These are phyloP conservation scores for Pachycephala philippinensis DNA, from an alignment of 2,113 vertebrate genomes.

Conservation along the genomic window DNA sequence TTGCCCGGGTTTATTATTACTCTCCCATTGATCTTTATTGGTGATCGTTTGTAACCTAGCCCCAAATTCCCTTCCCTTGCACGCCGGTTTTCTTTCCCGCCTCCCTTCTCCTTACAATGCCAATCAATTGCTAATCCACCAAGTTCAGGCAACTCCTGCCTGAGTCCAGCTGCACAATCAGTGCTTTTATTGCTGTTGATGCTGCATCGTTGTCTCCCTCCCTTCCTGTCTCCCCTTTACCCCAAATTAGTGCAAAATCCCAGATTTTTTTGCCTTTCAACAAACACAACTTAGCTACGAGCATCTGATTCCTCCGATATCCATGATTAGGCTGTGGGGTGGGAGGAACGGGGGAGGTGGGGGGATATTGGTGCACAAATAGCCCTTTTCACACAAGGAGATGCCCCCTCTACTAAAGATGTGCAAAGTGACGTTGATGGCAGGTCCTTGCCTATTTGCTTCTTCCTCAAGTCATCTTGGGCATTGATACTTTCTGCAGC, in stretches of 20 bases:
- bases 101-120: background rate
- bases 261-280: background rate
- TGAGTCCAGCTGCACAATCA: slow-evolving; percentile 16
- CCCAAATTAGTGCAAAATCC: background rate
- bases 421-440: background rate
- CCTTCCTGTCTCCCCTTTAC: background rate
- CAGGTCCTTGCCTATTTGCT: background rate
- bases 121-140: slow-evolving; percentile 1
- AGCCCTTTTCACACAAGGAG: background rate
- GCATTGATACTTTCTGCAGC: background rate
- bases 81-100: background rate
- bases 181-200: slow-evolving; percentile 54
- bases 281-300: background rate
- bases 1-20: background rate
- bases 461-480: background rate
- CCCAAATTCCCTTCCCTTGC: background rate
- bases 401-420: background rate
- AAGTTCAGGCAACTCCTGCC: slow-evolving; percentile 55
- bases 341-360: background rate
- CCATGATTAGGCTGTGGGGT: background rate
- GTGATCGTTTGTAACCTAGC: background rate
- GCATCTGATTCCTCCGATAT: background rate
- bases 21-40: background rate
- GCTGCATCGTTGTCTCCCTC: background rate
- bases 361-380: background rate